Evolutionary conservation across 2,888 invertebrate species (phyloP).

Genomic region (Drosophila rubida): DNA sequence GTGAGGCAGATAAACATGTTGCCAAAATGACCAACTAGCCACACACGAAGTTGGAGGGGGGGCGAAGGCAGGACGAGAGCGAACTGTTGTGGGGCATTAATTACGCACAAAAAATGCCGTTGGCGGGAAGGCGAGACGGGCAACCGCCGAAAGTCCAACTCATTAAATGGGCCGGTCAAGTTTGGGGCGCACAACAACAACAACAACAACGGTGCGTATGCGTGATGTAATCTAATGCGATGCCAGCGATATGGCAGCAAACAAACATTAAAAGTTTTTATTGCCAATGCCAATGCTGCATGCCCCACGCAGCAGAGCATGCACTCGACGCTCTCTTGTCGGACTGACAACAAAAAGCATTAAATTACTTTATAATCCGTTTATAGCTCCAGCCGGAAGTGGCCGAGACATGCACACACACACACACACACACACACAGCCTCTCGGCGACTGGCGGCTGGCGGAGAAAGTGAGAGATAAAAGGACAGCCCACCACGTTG

Average conservation of each 20-base stretch:
- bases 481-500: constrained; percentile 59
- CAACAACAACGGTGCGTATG: constrained; percentile 68
- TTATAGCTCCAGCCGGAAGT: constrained; percentile 75
- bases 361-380: constrained; percentile 82
- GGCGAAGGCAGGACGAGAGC: constrained; percentile 38
- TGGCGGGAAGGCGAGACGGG: constrained; percentile 32
- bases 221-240: constrained; percentile 63
- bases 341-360: constrained; percentile 74
- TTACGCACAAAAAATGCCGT: constrained; percentile 49
- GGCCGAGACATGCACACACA: constrained; percentile 59
- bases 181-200: neutral
- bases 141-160: constrained; percentile 42
- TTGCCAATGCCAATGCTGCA: constrained; percentile 42
- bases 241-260: constrained; percentile 56
- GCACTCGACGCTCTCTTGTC: constrained; percentile 35
- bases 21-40: constrained; percentile 59
- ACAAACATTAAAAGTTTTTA: constrained; percentile 77
- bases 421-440: constrained; percentile 15
- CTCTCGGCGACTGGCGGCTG: neutral
- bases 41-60: constrained; percentile 2
- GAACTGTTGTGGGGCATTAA: constrained; percentile 60
- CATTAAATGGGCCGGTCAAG: constrained; percentile 57
- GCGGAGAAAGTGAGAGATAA: constrained; percentile 17
- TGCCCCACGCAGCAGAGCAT: constrained; percentile 5
- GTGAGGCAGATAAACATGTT: constrained; percentile 73